phyloP scores from a whole-genome alignment of 2,888 invertebrate species.

The Rhogogaster chlorosoma region DNA sequence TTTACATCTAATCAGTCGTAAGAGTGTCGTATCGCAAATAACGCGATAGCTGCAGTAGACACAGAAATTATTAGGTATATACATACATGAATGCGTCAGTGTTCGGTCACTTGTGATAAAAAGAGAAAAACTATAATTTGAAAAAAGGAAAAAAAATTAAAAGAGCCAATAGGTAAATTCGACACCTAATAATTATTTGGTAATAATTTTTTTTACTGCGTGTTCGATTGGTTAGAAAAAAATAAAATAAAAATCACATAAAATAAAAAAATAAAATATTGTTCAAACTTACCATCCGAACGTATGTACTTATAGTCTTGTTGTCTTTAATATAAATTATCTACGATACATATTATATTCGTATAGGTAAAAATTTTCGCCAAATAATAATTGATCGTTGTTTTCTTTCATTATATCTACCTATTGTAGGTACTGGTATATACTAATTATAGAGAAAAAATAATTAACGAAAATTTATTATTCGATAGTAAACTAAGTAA shows the following conservation, averaged over 20 bases:
- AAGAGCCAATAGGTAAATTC: background rate
- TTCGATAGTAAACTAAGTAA: background rate
- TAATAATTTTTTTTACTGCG: background rate
- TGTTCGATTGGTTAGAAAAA: background rate
- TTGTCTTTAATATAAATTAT: background rate
- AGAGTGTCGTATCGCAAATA: background rate
- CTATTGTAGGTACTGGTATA: too few relatives aligned
- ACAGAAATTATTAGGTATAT: background rate
- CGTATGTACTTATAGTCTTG: too few relatives aligned
- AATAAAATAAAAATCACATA: slow-evolving; percentile 42
- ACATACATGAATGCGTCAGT: background rate
- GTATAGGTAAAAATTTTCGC: background rate
- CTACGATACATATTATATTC: background rate
- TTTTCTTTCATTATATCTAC: background rate
- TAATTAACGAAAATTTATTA: background rate
- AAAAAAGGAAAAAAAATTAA: background rate
- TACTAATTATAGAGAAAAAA: background rate
- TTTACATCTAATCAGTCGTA: background rate
- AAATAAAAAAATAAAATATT: background rate
- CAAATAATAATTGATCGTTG: background rate
- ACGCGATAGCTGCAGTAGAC: background rate
- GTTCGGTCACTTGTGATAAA: background rate
- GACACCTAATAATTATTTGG: background rate
- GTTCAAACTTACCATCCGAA: too few relatives aligned
- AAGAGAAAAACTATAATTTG: too few relatives aligned